phyloP scores from a whole-genome alignment of 2,888 invertebrate genomes.

The Tenthredo notha region DNA sequence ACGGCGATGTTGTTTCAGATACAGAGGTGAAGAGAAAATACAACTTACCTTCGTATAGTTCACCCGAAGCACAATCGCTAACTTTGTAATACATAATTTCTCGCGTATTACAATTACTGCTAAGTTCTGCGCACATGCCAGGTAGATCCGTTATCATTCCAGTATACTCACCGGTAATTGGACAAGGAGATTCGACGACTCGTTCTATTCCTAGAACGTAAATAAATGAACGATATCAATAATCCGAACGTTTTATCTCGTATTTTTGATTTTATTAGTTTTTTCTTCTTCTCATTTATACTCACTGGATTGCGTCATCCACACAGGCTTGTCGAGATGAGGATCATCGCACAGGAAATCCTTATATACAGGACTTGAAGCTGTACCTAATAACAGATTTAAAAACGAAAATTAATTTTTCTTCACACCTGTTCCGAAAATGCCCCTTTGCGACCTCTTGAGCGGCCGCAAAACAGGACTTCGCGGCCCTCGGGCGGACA shows the following conservation, averaged over 20 bases:
- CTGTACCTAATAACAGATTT: conserved; percentile 67
- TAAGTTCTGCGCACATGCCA: conserved; percentile 83
- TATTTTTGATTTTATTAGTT: neutral
- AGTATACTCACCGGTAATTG: conserved; percentile 84
- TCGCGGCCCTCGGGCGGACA: too few species aligned
- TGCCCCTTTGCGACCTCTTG: too few species aligned
- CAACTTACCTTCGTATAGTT: conserved; percentile 82
- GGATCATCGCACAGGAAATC: conserved; percentile 78
- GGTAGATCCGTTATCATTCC: conserved; percentile 83
- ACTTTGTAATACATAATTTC: conserved; percentile 86
- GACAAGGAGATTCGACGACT: conserved; percentile 81
- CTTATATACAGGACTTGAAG: conserved; percentile 75
- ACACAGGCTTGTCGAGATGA: conserved; percentile 80
- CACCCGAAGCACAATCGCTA: conserved; percentile 81
- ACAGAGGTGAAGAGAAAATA: neutral
- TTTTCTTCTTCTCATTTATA: conserved; percentile 58
- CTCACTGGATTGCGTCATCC: conserved; percentile 84
- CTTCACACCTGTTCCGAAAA: too few species aligned
- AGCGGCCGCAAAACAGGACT: too few species aligned
- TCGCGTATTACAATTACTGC: conserved; percentile 83
- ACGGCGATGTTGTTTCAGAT: neutral
- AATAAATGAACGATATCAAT: conserved; percentile 58
- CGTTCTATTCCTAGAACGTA: conserved; percentile 75
- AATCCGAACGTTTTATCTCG: conserved; percentile 55
- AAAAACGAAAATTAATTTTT: neutral